Evolutionary conservation across 2,797 vertebrate genomes (phyloP).

Genomic region (Sus cebifrons): DNA sequence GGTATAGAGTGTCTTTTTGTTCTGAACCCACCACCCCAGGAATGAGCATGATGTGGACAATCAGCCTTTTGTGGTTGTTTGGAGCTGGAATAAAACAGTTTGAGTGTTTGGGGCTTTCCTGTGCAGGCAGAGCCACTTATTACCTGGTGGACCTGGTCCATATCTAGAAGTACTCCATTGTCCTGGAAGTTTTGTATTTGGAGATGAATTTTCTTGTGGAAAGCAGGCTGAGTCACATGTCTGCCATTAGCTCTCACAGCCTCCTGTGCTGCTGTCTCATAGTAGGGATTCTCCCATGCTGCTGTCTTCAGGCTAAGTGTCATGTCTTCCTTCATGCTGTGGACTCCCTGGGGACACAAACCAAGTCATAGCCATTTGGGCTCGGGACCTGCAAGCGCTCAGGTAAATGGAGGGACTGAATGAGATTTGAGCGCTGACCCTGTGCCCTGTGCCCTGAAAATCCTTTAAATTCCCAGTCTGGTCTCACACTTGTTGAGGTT

Average conservation of each 20-base stretch:
- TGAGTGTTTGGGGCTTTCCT: background rate
- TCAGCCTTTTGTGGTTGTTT: background rate
- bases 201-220: background rate
- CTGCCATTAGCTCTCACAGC: background rate
- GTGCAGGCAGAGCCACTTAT: background rate
- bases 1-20: background rate
- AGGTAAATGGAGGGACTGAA: background rate
- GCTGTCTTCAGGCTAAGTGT: background rate
- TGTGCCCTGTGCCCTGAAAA: background rate
- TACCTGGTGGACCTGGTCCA: background rate
- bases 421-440: background rate
- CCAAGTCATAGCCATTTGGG: background rate
- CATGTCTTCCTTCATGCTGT: background rate
- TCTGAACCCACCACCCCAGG: background rate
- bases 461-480: background rate
- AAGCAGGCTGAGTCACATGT: background rate
- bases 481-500: background rate
- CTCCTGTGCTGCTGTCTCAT: background rate
- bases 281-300: background rate
- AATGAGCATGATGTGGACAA: background rate
- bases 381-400: background rate
- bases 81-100: background rate
- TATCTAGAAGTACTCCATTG: background rate
- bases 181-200: background rate
- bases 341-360: background rate